Conservation (phyloP, 2,113 vertebrate species). For the Dicaeum eximium region DNA sequence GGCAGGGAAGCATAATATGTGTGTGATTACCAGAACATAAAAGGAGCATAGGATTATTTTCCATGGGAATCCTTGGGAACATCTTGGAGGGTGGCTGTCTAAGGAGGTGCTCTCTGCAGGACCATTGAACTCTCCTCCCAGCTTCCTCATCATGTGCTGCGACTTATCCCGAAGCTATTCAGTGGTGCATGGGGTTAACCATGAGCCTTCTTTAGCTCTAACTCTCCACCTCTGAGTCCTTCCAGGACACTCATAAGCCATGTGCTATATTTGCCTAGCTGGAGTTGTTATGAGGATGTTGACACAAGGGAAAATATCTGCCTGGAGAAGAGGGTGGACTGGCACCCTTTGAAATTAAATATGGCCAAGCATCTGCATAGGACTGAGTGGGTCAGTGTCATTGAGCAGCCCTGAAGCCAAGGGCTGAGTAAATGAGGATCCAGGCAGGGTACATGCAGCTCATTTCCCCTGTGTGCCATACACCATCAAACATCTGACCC, state of each 20-base stretch:
- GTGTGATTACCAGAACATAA: conserved; percentile 15
- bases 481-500: neutral
- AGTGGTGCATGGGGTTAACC: neutral
- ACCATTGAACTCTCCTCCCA: neutral
- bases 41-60: conserved; percentile 8
- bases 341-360: neutral
- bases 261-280: neutral
- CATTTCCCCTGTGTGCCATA: neutral
- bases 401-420: neutral
- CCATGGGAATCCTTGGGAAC: conserved; percentile 4
- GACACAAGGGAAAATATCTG: neutral
- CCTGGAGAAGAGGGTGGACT: neutral
- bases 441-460: neutral
- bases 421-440: neutral
- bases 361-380: neutral
- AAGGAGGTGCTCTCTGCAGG: neutral
- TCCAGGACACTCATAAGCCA: neutral
- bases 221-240: neutral
- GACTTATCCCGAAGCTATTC: neutral
- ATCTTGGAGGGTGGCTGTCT: neutral
- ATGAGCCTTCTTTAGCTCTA: neutral
- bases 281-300: neutral
- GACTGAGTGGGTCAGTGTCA: neutral
- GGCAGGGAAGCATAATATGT: neutral
- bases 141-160: neutral